Conservation (phyloP, 30 jellyfish, hydroid and myxozoan species). For the Hydractinia echinata region DNA sequence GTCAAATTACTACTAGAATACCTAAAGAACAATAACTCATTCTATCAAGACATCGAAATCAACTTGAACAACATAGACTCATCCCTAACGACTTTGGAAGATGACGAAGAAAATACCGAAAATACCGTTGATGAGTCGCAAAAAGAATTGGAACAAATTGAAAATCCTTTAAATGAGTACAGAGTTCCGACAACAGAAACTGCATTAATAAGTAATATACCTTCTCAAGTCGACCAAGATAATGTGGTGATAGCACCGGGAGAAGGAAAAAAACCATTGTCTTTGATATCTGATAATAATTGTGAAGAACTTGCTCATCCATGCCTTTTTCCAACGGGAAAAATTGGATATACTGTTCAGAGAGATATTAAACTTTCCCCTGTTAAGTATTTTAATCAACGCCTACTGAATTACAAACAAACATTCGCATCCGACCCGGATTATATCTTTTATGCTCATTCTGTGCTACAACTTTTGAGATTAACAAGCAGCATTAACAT, state of each 20-base stretch:
- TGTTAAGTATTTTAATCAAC: slow-evolving; percentile 21
- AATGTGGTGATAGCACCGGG: slow-evolving; percentile 32
- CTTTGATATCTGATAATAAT: slow-evolving; percentile 16
- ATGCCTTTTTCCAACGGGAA: slow-evolving; percentile 21
- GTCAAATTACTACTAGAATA: not conserved
- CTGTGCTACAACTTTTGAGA: slow-evolving; percentile 27
- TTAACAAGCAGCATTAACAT: slow-evolving; percentile 9
- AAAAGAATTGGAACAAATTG: no score
- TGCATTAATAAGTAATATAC: no score
- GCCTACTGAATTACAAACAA: slow-evolving; percentile 9
- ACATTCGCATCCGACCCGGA: slow-evolving; percentile 25
- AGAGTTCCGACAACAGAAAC: no score
- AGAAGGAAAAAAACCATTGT: slow-evolving; percentile 9
- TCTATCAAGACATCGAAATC: slow-evolving; percentile 8
- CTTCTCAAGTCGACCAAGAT: not conserved
- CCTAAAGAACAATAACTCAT: slow-evolving; percentile 13
- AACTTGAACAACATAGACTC: no score
- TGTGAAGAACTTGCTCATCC: slow-evolving; percentile 36
- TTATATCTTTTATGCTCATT: slow-evolving; percentile 24
- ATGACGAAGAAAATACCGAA: no score
- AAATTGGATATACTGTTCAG: slow-evolving; percentile 6
- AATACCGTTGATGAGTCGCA: no score
- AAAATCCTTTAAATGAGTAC: no score
- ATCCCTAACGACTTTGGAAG: no score
- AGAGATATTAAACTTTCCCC: slow-evolving; percentile 15